Evolutionary conservation across 2,888 invertebrate species (phyloP), one percentile per base, ranked within the genome.

Genomic region (Hirudinaria manillensis): DNA sequence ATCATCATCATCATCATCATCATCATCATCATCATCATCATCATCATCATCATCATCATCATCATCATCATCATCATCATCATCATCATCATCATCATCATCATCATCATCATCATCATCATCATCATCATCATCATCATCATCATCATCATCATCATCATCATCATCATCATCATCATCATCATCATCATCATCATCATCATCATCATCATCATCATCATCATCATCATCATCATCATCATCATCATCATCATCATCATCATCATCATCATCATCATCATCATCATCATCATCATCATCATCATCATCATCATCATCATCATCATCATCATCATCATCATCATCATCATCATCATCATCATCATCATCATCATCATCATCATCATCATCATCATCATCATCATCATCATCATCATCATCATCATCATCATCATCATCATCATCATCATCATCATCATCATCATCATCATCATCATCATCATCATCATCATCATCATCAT

Each of bases 21-120:
- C 66, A 24, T 65, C 66, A 65, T 65, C 66, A 24, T 65, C 24
- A 65, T 65, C 66, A 24, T 65, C 66, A 65, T 24, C 66, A 24
- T 65, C 66, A 65, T 24, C 66, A 24, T 65, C 66, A 65, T 24
- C 66, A 24, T 65, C 66, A 65, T 24, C 66, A 24, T 65, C 66
- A 65, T 65, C 66, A 24, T 65, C 66, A 65, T 65, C 66, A 24
- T 65, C 66, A 65, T 65, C 66, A 24, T 65, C 66, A 65, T 65
- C 66, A 24, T 65, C 66, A 65, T 65, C 66, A 24, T 65, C 66
- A 65, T 65, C 66, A 24, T 65, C 66, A 27, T 65, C 66, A 24
- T 65, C 66, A 65, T 65, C n/a, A 24, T 24, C 66, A 65, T 24
- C 53, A 21, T 53, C 53, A 53, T 21, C 53, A 21, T 53, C 53